These are phyloP conservation scores for Actenoides lindsayi DNA, from an alignment of 2,113 vertebrate genomes.

Conservation along the genomic window DNA sequence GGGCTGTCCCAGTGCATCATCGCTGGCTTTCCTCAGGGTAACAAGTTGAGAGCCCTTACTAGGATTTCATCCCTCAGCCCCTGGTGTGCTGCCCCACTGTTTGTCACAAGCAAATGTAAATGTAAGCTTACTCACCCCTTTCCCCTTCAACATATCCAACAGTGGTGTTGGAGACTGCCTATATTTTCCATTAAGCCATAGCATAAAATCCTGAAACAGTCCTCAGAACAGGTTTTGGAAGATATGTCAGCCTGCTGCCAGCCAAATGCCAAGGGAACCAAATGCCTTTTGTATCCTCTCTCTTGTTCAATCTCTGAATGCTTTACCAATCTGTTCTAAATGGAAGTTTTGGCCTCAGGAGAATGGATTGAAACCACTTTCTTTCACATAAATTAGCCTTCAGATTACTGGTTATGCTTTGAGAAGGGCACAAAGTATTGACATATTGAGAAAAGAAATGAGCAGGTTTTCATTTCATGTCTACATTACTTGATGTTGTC, in stretches of 20 bases:
- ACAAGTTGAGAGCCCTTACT: too few relatives aligned
- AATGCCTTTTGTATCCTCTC: not conserved
- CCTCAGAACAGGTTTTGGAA: not conserved
- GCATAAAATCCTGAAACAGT: not conserved
- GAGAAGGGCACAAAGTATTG: not conserved
- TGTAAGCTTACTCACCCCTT: too few relatives aligned
- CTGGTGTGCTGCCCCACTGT: too few relatives aligned
- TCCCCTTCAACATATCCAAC: not conserved
- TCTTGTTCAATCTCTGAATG: not conserved
- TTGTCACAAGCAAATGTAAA: too few relatives aligned
- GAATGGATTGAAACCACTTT: not conserved
- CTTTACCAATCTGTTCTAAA: not conserved
- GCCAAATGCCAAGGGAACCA: not conserved
- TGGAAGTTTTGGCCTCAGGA: not conserved
- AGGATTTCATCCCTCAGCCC: too few relatives aligned
- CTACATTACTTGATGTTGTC: not conserved
- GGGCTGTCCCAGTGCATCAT: too few relatives aligned
- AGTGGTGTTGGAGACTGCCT: rapidly evolving
- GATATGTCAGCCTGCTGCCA: not conserved
- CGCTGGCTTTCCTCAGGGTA: too few relatives aligned
- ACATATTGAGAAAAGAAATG: not conserved
- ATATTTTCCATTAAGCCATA: not conserved
- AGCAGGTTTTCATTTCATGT: not conserved
- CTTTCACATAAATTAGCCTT: not conserved
- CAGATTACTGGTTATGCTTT: not conserved